phyloP scores from a whole-genome alignment of 2,888 invertebrate species.

The Auanema freiburgensis region DNA sequence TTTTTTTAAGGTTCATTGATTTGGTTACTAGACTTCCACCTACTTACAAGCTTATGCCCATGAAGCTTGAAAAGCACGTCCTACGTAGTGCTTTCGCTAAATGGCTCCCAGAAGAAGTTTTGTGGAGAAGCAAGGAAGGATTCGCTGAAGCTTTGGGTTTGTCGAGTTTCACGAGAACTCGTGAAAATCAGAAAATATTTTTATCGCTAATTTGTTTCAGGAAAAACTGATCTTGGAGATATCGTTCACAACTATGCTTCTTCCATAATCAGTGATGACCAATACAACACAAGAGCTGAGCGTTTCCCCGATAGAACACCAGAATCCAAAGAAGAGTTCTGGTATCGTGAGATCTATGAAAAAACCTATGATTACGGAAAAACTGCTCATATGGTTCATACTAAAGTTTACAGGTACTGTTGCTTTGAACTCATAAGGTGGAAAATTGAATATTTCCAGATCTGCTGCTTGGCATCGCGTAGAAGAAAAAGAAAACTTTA shows the following conservation, averaged over 20 bases:
- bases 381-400: constrained; percentile 57
- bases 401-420: constrained; percentile 60
- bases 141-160: constrained; percentile 61
- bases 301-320: constrained; percentile 59
- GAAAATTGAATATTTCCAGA: constrained; percentile 29
- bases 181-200: background rate
- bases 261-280: constrained; percentile 42
- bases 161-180: background rate
- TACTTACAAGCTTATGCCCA: constrained; percentile 56
- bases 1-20: constrained; percentile 47
- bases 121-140: constrained; percentile 63
- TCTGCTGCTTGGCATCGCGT: constrained; percentile 59
- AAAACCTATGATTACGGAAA: constrained; percentile 52
- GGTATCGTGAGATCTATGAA: constrained; percentile 61
- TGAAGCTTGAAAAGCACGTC: constrained; percentile 57
- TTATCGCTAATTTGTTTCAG: constrained; percentile 14
- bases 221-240: constrained; percentile 60
- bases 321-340: constrained; percentile 50
- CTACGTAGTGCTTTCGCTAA: constrained; percentile 59
- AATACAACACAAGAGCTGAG: constrained; percentile 39
- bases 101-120: constrained; percentile 59
- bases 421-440: background rate
- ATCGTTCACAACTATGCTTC: constrained; percentile 48
- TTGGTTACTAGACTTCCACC: constrained; percentile 58
- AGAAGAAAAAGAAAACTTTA: constrained; percentile 58